phyloP scores from a whole-genome alignment of 2,797 vertebrate genomes.

The Bovichtus diacanthus region DNA sequence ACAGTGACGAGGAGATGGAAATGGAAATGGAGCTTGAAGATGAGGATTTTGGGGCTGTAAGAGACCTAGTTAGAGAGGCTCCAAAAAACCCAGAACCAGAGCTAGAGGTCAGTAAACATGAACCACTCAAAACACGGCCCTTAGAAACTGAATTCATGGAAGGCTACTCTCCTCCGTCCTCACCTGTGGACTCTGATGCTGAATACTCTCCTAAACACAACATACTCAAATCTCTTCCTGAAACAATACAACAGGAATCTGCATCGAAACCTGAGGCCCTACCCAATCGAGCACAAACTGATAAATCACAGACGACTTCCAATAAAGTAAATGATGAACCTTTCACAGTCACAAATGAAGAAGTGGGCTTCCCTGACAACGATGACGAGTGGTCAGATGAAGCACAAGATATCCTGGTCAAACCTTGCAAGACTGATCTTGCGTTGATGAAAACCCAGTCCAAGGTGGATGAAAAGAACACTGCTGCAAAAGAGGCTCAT shows the following conservation, averaged over 20 bases:
- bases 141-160: constrained; percentile 77
- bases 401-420: constrained; percentile 61
- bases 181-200: constrained; percentile 76
- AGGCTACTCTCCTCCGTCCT: constrained; percentile 74
- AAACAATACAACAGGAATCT: constrained; percentile 32
- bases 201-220: constrained; percentile 75
- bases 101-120: constrained; percentile 42
- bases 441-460: constrained; percentile 40
- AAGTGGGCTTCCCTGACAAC: constrained; percentile 76
- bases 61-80: constrained; percentile 56
- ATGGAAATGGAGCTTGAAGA: constrained; percentile 75
- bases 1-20: constrained; percentile 82
- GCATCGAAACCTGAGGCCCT: constrained; percentile 19
- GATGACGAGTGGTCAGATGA: constrained; percentile 78
- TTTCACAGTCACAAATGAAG: constrained; percentile 53
- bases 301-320: constrained; percentile 33
- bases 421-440: constrained; percentile 58
- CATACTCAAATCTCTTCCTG: constrained; percentile 40
- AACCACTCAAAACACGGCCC: constrained; percentile 52
- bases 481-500: constrained; percentile 48
- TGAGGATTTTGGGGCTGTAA: constrained; percentile 70
- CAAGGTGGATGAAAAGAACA: constrained; percentile 58
- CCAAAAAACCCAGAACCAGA: constrained; percentile 36
- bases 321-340: constrained; percentile 41
- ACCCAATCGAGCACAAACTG: constrained; percentile 40